phyloP scores from a whole-genome alignment of 2,888 invertebrate species.

The Girardia tigrina region DNA sequence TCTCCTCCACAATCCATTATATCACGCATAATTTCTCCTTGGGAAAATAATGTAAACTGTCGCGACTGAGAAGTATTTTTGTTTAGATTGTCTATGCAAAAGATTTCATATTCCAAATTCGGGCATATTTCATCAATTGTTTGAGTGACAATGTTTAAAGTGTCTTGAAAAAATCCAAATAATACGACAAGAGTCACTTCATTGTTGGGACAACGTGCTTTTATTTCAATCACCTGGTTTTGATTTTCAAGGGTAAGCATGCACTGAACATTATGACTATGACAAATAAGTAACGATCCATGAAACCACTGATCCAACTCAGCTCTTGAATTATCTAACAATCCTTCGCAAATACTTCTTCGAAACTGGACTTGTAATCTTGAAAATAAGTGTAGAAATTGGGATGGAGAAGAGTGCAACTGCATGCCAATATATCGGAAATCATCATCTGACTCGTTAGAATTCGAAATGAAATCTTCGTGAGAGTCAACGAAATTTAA shows the following conservation, averaged over 20 bases:
- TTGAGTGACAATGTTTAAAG: conserved; percentile 57
- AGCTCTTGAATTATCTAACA: conserved; percentile 55
- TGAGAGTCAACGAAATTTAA: conserved; percentile 58
- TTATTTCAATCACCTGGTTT: conserved; percentile 56
- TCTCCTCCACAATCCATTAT: conserved; percentile 32
- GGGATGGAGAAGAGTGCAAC: conserved; percentile 53
- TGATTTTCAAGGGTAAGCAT: conserved; percentile 56
- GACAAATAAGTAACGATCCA: conserved; percentile 61
- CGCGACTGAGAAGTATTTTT: conserved; percentile 52
- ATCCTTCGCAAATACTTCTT: conserved; percentile 43
- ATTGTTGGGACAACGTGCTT: conserved; percentile 55
- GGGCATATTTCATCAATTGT: conserved; percentile 59
- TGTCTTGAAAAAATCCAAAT: conserved; percentile 61
- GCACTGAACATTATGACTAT: conserved; percentile 57
- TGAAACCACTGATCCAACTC: conserved; percentile 63
- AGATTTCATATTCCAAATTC: conserved; percentile 58
- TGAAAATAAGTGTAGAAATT: conserved; percentile 60
- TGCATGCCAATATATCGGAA: conserved; percentile 59
- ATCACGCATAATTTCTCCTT: conserved; percentile 36
- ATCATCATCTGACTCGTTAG: conserved; percentile 44
- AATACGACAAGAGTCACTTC: conserved; percentile 43
- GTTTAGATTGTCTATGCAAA: conserved; percentile 56
- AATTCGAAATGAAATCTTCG: conserved; percentile 58
- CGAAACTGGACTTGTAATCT: conserved; percentile 58
- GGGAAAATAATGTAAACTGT: conserved; percentile 38